A percentile compares a stretch with the other conserved stretches of the same genome.
Evolutionary conservation across 2,113 vertebrate species (phyloP).

Genomic region (Castor canadensis): DNA sequence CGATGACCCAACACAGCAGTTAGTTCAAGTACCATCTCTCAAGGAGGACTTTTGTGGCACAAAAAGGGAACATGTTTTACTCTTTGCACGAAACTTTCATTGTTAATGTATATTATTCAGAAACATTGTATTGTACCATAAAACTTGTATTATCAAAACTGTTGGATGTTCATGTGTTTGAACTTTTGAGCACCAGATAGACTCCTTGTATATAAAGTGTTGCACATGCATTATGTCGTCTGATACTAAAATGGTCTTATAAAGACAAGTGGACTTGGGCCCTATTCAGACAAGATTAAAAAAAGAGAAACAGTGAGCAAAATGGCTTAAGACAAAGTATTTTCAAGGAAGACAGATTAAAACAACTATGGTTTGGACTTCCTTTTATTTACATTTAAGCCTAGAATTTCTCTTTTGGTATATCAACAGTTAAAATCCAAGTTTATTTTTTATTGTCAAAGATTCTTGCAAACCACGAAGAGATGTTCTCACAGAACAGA

Average conservation of each 20-base stretch:
- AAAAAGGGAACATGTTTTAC: constrained; percentile 92
- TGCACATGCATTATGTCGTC: constrained; percentile 97
- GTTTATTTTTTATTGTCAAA: constrained; percentile 89
- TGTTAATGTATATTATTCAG: constrained; percentile 93
- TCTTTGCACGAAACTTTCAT: constrained; percentile 94
- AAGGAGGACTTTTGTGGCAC: constrained; percentile 83
- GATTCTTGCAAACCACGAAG: constrained; percentile 82
- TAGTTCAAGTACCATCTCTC: constrained; percentile 89
- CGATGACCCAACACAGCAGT: constrained; percentile 99
- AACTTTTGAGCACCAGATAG: constrained; percentile 92
- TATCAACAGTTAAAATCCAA: constrained; percentile 82
- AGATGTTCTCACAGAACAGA: constrained; percentile 83
- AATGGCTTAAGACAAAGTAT: constrained; percentile 78
- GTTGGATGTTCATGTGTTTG: constrained; percentile 92
- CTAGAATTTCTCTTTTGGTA: constrained; percentile 87
- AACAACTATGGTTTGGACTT: constrained; percentile 83
- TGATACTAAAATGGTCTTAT: constrained; percentile 94
- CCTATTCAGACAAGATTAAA: constrained; percentile 87
- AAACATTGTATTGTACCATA: constrained; percentile 93
- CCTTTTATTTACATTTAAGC: constrained; percentile 84
- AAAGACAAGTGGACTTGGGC: constrained; percentile 91
- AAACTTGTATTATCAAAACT: constrained; percentile 89
- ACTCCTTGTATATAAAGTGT: constrained; percentile 98
- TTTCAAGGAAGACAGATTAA: constrained; percentile 81
- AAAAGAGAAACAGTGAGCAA: constrained; percentile 76